Base-by-base conservation (phyloP, 1,140 invertebrate genomes). In the Aradophagus sp. region DNA sequence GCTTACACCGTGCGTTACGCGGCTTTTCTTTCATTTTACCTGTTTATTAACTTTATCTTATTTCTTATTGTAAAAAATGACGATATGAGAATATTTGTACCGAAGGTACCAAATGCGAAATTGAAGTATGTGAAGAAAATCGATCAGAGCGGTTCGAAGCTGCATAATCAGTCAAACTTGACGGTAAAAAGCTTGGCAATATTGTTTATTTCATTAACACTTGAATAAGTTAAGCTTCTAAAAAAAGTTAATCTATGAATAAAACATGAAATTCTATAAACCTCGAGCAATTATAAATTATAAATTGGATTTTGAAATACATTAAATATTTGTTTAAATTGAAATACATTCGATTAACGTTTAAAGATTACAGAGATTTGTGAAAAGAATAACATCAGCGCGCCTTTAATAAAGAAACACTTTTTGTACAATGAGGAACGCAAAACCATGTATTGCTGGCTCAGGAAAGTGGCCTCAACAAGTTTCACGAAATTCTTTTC, bases 391-490 rank as follows among this genome's bases (percentile, higher is more conserved):
- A 82, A 83, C 42, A 48, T 81, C 26, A 83, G 27, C 8, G 77
- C 76, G 14, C 50, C 45, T 16, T 53, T 83, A 12, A 47, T 26
- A 15, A 81, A 67, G 34, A 75, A 29, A 17, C 70, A 87, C 71
- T 86, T 85, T 76, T 76, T 85, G 12, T 79, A 84, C 15, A 76
- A 69, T 47, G 45, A 68, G 14, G 32, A 80, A 35, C 65, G 83
- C 17, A 77, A 76, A 34, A 66, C 70, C 5, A 27, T 87, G 5
- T 86, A 83, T 31, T 87, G 86, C 56, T 86, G 85, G 85, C 83
- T 87, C 10, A 75, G 83, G 52, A 86, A 87, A 75, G 74, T 80
- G 2, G 85, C 80, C 2, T 87, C 85, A 0, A 84, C 84, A 3
- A 86, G 79, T 61, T 84, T 86, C 27, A 84, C 77, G 1, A 84